Base-by-base conservation (phyloP, 2,888 invertebrate species). In the Zhengitettix transpicula region DNA sequence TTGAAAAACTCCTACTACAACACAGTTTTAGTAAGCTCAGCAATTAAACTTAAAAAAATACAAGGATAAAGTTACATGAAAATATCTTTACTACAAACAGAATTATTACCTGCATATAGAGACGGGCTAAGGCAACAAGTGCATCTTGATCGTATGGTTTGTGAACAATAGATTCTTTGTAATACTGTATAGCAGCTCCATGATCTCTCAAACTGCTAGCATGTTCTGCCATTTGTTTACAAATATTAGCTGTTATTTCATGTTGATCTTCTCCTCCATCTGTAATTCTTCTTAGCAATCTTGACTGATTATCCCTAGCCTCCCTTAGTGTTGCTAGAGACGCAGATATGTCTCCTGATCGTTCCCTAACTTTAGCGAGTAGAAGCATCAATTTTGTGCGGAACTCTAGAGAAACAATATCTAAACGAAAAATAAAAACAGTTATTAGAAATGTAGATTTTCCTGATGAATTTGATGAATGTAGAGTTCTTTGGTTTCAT, bases 91-190 rank as follows among this genome's bases (percentile, higher is more conserved):
- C 28, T 7, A 28, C 28, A 28, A 28, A 28, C 28, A 28, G 7
- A 28, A 2, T 28, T 28, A 28, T 28, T 68, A 85, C 87, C 76
- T 89, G 87, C 75, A 90, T 85, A 68, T 87, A 87, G 2, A 90
- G 73, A 66, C 87, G 87, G 1, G 91, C 88, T 57, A 93, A 73
- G 0, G 86, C 81, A 42, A 86, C 75, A 64, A 91, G 73, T 58
- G 86, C 82, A 63, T 79, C 78, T 42, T 85, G 77, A 70, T 95
- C 89, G 61, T 84, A 80, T 0, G 93, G 88, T 57, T 83, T 81
- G 67, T 88, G 82, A 55, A 82, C 81, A 41, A 96, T 73, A 0
- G 94, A 91, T 70, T 97, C 95, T 62, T 92, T 90, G 70, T 92
- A 93, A 68, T 85, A 79, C 64, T 81, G 81, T 58, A 87, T 80